phyloP scores from a whole-genome alignment of 2,888 invertebrate species.

The Drosophila prostipennis region DNA sequence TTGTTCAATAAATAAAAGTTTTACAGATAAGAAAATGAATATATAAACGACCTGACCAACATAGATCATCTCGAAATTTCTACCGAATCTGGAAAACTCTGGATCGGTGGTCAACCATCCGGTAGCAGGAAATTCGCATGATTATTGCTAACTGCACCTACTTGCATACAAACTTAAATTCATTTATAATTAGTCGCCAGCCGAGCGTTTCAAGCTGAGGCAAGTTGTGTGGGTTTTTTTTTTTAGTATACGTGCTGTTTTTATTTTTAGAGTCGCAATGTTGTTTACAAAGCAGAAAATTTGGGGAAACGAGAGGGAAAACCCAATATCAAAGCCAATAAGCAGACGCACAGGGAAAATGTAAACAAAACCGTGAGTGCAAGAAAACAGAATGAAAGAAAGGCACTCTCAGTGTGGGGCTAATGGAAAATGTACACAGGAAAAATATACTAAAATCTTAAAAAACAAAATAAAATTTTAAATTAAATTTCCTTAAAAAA shows the following conservation, averaged over 20 bases:
- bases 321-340: slow-evolving; percentile 48
- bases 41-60: background rate
- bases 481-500: too few relatives aligned
- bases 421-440: slow-evolving; percentile 27
- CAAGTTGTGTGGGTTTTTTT: slow-evolving; percentile 10
- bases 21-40: background rate
- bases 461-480: background rate
- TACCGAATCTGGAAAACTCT: background rate
- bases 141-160: slow-evolving; percentile 39
- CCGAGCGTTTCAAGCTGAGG: slow-evolving; percentile 32
- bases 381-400: slow-evolving; percentile 32
- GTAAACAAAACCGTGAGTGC: slow-evolving; percentile 62
- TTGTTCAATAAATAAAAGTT: background rate
- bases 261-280: slow-evolving; percentile 56
- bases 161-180: slow-evolving; percentile 33
- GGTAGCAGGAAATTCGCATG: slow-evolving; percentile 64
- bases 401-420: slow-evolving; percentile 17
- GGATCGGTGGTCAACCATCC: background rate
- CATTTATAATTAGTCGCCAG: slow-evolving; percentile 33
- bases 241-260: slow-evolving; percentile 18
- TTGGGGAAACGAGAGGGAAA: slow-evolving; percentile 19
- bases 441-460: slow-evolving; percentile 1
- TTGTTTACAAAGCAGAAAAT: slow-evolving; percentile 38
- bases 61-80: background rate
- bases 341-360: slow-evolving; percentile 37